Base-by-base conservation (phyloP, 2,888 invertebrate genomes). In the Synanthedon vespiformis region DNA sequence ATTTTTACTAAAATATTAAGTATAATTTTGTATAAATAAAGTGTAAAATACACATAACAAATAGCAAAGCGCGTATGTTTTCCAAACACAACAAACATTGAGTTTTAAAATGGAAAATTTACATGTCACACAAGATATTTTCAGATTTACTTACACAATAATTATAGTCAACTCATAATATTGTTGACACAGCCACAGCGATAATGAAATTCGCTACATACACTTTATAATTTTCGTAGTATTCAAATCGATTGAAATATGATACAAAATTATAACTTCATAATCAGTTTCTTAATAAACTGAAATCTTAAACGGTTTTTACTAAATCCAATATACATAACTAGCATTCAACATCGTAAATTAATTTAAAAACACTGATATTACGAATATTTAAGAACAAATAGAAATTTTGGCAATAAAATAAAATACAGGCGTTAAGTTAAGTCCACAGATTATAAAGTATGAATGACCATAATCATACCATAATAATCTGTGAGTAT, bases 171-270 rank as follows among this genome's bases (percentile, higher is more conserved):
- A 70, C 72, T 82, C 78, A 83, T 83, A 73, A 73, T 71, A 77
- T 77, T 77, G 74, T 80, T 77, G 77, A 79, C 72, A 74, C 78
- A 72, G 63, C 67, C 72, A 74, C 78, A 72, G 63, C 67, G 72
- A 70, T 77, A 75, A 72, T 72, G 58, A 73, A 12, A 76, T 78
- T 74, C 77, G 74, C 70, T 67, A 69, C 65, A 68, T 76, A 73
- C 69, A 68, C 68, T 57, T 70, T 63, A 70, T 77, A 74, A 72
- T 77, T 77, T 73, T 62, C 64, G 67, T 75, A 74, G 34, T 34
- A 34, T 10, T 61, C 80, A 74, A 58, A 84, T 85, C 82, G 83
- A 85, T 85, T 80, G 67, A 60, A 72, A 13, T n/a, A 13, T 6
- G 44, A 13, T n/a, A 44, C 44, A 44, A 44, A n/a, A 13, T 41